Evolutionary conservation across 2,888 invertebrate genomes (phyloP), one percentile per base, ranked within the genome.

Genomic region (Aphrophora alni): DNA sequence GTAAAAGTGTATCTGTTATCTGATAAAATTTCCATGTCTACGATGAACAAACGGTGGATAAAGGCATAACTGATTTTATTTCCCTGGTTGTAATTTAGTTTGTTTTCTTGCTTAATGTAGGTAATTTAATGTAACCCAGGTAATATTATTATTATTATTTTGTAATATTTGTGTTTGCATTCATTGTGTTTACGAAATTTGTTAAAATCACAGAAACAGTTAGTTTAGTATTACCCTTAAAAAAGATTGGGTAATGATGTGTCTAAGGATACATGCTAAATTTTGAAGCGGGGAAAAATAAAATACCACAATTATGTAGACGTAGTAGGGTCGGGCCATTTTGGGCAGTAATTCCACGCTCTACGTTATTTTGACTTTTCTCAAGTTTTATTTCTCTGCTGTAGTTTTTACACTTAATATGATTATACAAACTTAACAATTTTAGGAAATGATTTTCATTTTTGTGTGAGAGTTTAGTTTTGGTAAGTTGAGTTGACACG

Each of bases 31-130:
- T n/a, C 12, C 14, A 8, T 44, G 17, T 14, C 44, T 14, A 44
- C 44, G 44, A 14, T 14, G 14, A 59, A 21, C 59, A 8, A 59
- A 14, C 21, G 14, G 59, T 59, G 59, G 59, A 21, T 14, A n/a
- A 5, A 14, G 21, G 21, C 21, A 8, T 21, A 3, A 21, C 21
- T 59, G 59, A 21, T 59, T 59, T 44, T 21, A 59, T 59, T 59
- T 59, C 59, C 59, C 59, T 59, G 59, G 21, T 59, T 59, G 59
- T 59, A 21, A 59, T 59, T 59, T 59, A 59, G 59, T 59, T 59
- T 59, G 59, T 59, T 59, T 59, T 59, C 59, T 59, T 59, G 59
- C 59, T 59, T 59, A 59, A 21, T 59, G 59, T 59, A 59, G 21
- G 44, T 44, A 7, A 44, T 44, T 44, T 44, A 44, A 21, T 21